A percentile compares a stretch with the other conserved stretches of the same genome.
Evolutionary conservation across 2,888 invertebrate species (phyloP).

Genomic region (Hypomecis atomaria): DNA sequence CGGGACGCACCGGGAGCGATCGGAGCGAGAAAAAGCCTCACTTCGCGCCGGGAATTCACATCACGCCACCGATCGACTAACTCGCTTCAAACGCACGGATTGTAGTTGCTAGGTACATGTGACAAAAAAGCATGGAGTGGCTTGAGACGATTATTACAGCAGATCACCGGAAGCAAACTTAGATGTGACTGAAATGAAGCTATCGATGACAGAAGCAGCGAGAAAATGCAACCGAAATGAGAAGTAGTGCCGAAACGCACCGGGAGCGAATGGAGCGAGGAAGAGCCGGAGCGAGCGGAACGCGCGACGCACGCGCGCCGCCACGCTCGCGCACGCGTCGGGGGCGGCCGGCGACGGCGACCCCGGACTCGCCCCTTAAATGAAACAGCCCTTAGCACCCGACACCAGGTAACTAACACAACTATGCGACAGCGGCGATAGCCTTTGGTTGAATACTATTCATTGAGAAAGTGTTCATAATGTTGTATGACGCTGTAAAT

Average conservation of each 20-base stretch:
- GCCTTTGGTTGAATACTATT: background rate
- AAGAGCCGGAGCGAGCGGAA: constrained; percentile 69
- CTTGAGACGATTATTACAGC: no score
- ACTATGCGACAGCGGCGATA: background rate
- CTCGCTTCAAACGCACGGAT: no score
- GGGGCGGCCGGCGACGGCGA: constrained; percentile 37
- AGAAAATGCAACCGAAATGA: constrained; percentile 19
- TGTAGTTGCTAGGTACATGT: no score
- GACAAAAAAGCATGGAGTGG: no score
- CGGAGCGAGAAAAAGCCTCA: no score
- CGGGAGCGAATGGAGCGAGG: constrained; percentile 58
- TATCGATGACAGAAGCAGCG: constrained; percentile 32
- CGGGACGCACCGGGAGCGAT: no score
- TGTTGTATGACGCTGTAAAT: no score
- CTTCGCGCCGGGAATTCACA: no score
- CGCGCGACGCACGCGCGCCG: constrained; percentile 71
- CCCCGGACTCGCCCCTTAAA: constrained; percentile 57
- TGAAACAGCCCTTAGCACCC: constrained; percentile 59
- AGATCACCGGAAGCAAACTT: no score
- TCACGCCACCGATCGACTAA: no score
- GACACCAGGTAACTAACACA: constrained; percentile 30
- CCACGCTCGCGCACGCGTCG: constrained; percentile 55
- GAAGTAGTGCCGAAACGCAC: constrained; percentile 61
- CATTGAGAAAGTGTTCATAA: no score
- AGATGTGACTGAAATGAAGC: constrained; percentile 24